Conservation (phyloP, 2,113 vertebrate genomes). For the Eudyptes chrysolophus region DNA sequence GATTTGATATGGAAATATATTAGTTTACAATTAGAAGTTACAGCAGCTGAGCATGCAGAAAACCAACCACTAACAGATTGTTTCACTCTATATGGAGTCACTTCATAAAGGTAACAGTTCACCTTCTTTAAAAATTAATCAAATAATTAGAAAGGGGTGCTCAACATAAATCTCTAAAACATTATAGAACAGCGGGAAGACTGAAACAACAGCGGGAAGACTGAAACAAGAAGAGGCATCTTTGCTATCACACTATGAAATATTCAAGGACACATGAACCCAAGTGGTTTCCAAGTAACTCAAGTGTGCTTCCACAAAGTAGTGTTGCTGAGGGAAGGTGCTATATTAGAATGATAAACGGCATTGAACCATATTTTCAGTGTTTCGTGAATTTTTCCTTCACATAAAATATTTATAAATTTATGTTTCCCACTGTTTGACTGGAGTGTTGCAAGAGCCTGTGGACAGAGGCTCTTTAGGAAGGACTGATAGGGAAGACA, state of each 20-base stretch:
- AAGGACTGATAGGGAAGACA: not conserved
- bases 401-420: not conserved
- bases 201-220: not conserved
- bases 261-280: not conserved
- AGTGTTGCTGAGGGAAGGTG: not conserved
- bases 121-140: not conserved
- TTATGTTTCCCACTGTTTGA: not conserved
- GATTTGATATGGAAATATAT: not conserved
- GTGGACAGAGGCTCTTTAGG: not conserved
- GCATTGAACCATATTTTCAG: not conserved
- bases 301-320: not conserved
- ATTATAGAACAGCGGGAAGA: not conserved
- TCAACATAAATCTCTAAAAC: not conserved
- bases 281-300: not conserved
- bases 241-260: not conserved
- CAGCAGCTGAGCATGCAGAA: not conserved
- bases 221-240: not conserved
- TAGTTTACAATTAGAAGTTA: not conserved
- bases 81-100: not conserved
- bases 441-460: not conserved
- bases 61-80: not conserved
- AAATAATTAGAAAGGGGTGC: not conserved
- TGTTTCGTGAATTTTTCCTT: not conserved
- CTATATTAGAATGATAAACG: not conserved
- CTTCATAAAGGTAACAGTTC: not conserved